phyloP scores from a whole-genome alignment of 2,888 invertebrate species.

The Drosophila testacea region DNA sequence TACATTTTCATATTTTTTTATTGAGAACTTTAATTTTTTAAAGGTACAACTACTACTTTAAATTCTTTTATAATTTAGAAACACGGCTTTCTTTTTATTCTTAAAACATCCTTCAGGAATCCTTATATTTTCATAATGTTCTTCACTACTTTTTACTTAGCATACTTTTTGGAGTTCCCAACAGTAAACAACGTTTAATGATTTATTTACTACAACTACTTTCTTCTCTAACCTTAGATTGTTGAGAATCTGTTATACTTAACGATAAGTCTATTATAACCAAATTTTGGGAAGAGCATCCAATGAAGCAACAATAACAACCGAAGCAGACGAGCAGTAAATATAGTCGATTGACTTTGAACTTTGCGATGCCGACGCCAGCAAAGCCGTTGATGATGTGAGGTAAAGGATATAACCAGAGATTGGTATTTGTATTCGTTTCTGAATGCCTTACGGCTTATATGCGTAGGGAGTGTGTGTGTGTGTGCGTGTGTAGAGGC shows the following conservation, averaged over 20 bases:
- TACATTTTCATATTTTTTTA: background rate
- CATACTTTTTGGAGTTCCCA: slow-evolving; percentile 46
- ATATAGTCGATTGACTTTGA: slow-evolving; percentile 68
- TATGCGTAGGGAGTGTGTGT: background rate
- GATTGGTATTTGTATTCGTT: slow-evolving; percentile 29
- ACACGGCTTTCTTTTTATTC: too few species aligned
- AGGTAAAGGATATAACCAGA: slow-evolving; percentile 43
- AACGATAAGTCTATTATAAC: background rate
- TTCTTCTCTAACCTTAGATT: slow-evolving; percentile 5
- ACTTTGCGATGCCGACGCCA: slow-evolving; percentile 52
- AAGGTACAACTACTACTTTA: background rate
- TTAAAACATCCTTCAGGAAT: too few species aligned
- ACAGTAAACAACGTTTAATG: background rate
- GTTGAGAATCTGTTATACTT: background rate
- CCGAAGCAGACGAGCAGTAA: slow-evolving; percentile 41
- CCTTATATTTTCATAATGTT: background rate
- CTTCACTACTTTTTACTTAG: slow-evolving; percentile 17
- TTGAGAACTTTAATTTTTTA: background rate
- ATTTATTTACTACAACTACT: background rate
- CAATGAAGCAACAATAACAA: slow-evolving; percentile 15
- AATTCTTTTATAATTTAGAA: background rate
- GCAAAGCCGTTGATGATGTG: slow-evolving; percentile 27
- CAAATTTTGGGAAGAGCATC: slow-evolving; percentile 16
- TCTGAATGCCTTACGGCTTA: background rate
- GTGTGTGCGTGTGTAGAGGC: slow-evolving; percentile 34